phyloP scores from a whole-genome alignment of 2,888 invertebrate species.

The Meiosimyza platycephala region DNA sequence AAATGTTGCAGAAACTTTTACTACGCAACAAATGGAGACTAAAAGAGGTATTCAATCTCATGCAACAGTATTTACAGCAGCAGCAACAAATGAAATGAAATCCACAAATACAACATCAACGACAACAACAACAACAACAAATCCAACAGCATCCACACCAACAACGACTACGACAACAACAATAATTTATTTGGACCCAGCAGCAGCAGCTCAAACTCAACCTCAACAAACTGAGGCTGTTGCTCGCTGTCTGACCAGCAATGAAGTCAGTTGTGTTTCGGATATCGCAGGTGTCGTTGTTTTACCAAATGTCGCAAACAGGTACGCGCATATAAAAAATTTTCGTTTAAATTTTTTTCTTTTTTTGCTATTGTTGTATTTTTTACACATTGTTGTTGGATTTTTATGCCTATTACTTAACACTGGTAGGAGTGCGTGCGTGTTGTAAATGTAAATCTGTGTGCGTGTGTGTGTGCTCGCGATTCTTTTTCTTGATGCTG shows the following conservation, averaged over 20 bases:
- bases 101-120: conserved; percentile 21
- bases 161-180: conserved; percentile 33
- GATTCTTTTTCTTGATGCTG: background rate
- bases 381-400: background rate
- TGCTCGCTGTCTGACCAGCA: conserved; percentile 54
- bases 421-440: background rate
- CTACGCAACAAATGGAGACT: conserved; percentile 19
- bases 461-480: background rate
- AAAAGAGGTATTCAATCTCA: conserved; percentile 23
- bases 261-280: conserved; percentile 64
- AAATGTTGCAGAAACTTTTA: conserved; percentile 35
- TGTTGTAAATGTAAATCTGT: background rate
- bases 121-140: conserved; percentile 16
- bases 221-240: conserved; percentile 44
- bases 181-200: conserved; percentile 5
- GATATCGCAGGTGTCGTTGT: conserved; percentile 62
- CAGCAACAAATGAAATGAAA: conserved; percentile 2
- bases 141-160: conserved; percentile 13
- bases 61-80: conserved; percentile 19
- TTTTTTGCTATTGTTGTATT: conserved; percentile 1
- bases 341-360: conserved; percentile 18
- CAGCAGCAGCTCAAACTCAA: conserved; percentile 33
- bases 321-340: conserved; percentile 58
- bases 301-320: conserved; percentile 46
- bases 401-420: conserved; percentile 8